Evolutionary conservation across 2,888 invertebrate species (phyloP), one percentile per base, ranked within the genome.

Genomic region (Sphinx pinastri): DNA sequence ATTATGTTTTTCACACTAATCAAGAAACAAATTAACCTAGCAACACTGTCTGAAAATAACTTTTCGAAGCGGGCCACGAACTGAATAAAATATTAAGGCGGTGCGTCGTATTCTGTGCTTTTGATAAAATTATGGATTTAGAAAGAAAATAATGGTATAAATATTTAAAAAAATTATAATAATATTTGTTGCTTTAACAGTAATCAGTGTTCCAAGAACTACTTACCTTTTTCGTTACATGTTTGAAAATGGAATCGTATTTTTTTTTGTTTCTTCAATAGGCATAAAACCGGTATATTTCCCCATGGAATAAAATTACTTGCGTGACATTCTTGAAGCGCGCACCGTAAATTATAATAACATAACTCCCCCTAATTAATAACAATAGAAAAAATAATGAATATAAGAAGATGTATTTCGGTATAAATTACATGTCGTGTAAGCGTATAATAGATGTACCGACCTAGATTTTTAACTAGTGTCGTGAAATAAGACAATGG

Each of bases 401-500:
- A n/a, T n/a, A n/a, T 7, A 5, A 54, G 0, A 16, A n/a, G 10
- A 8, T 47, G 16, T 60, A 16, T 60, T 16, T 47, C 47, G n/a
- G 3, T 38, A 31, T 45, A 60, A 45, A 60, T 45, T 16, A 47
- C 45, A 47, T 19, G 19, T 49, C 63, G 63, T 63, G 63, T 47
- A 12, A 49, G 7, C 13, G 7, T 12, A 19, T 49, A 49, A 19
- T 63, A 63, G 13, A 47, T 47, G 63, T 19, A 13, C 63, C 63
- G 49, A 63, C 63, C 49, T 49, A 63, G 47, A 63, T 49, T 49
- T 63, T 63, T 19, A 19, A 55, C 14, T 49, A 63, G 16, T 47
- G 47, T 12, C 45, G 45, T 63, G 63, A 63, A 63, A 63, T 63
- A 63, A 63, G 49, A 47, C 19, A 63, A 49, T 19, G 63, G 19